Evolutionary conservation across 2,888 invertebrate species (phyloP), one percentile per base, ranked within the genome.

Genomic region (Clitarchus hookeri): DNA sequence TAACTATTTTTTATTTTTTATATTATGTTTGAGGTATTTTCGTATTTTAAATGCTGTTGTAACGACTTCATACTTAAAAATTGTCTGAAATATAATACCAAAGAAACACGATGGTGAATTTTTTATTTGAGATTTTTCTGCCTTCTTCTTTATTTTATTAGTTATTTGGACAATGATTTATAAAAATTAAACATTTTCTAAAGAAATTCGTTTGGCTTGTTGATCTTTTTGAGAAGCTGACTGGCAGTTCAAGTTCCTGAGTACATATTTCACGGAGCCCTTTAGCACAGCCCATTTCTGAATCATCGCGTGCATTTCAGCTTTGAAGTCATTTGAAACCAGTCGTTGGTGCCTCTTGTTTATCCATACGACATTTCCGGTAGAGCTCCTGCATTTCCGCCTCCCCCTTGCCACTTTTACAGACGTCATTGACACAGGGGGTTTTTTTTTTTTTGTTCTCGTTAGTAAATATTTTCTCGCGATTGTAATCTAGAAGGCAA

Each of bases 401-500:
- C 65, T 3, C 8, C 65, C 65, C n/a, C 65, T 8, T n/a, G 65
- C 65, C 65, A 6, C 6, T 65, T 65, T 65, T 65, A n/a, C 65
- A 65, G 65, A 19, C 19, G 65, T 65, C 65, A 2, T n/a, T 65
- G 65, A 65, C 65, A 65, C 65, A 65, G 65, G 23, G 65, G 65
- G 65, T 8, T 65, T 65, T 23, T 65, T 65, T 53, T 53, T 65
- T 65, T 65, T 65, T 65, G 65, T 65, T 23, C n/a, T 65, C 16
- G 65, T 65, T n/a, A n/a, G 65, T 65, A 65, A 65, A 65, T 23
- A 65, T 65, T 65, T 65, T 23, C 65, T 19, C 65, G 65, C 65
- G 65, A 65, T 65, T 65, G 65, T 65, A 65, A 65, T 65, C 65
- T 65, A 65, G 65, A 65, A 65, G 65, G 65, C 65, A 65, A 65